Base-by-base conservation (phyloP, 2,797 vertebrate species). In the Eupleurogrammus muticus region DNA sequence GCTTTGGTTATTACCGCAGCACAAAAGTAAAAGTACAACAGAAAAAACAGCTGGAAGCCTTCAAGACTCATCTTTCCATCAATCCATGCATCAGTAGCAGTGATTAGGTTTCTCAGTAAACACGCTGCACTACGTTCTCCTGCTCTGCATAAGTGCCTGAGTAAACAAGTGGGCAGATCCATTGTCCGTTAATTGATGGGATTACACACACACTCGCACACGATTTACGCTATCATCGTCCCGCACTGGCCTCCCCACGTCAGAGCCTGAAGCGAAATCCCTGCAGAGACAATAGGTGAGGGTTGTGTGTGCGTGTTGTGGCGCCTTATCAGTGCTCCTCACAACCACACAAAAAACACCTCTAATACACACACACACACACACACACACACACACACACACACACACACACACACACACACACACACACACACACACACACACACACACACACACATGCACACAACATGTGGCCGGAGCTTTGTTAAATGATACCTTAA, bases 21-120 rank as follows among this genome's bases (percentile, higher is more conserved):
- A 66, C 23, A 82, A 28, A 84, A 21, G 51, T 21, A 82, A 28
- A 84, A 21, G 51, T 21, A 77, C 65, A 53, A 78, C 62, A 63
- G 36, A 60, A 42, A 67, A 35, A 62, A 54, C 55, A 19, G 35
- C 48, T 8, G 13, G 9, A 28, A 28, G 28, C 28, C 28, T 24
- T 48, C 36, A 51, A 46, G 20, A 54, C 34, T 14, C 51, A 58
- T 75, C 40, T 69, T 57, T 66, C 62, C 64, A 80, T 86, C 52
- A n/a, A 47, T 47, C 57, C 47, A 13, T 38, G 28, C 60, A 78
- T 77, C 49, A 56, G 34, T 14, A 19, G 36, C 62, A 49, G 55
- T 3, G 46, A 83, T 92, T 75, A 48, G 38, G 72, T 90, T 89
- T 73, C 85, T 75, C 1, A 40, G 80, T 83, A 83, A 91, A 93